phyloP scores from a whole-genome alignment of 1,140 invertebrate species.

The Bactericera cockerelli region DNA sequence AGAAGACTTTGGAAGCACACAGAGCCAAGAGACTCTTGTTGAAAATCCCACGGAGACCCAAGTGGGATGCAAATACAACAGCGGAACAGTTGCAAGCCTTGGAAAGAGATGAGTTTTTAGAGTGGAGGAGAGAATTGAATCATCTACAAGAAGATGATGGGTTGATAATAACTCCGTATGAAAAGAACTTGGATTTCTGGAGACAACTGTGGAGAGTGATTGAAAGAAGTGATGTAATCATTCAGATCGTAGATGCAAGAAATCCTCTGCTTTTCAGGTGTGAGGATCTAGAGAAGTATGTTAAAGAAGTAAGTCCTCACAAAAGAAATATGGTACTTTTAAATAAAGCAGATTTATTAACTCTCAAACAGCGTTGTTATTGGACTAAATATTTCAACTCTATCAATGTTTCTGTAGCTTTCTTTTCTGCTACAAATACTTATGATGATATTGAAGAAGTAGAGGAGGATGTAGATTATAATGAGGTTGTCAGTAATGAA shows the following conservation, averaged over 20 bases:
- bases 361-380: constrained; percentile 52
- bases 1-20: constrained; percentile 41
- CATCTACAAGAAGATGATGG: constrained; percentile 62
- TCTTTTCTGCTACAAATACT: constrained; percentile 62
- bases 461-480: constrained; percentile 23
- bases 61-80: constrained; percentile 58
- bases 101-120: constrained; percentile 69
- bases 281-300: constrained; percentile 86
- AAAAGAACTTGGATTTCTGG: constrained; percentile 97
- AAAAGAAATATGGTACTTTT: constrained; percentile 76
- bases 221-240: constrained; percentile 86
- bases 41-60: constrained; percentile 69
- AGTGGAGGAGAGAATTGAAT: constrained; percentile 73
- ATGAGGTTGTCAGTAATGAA: constrained; percentile 27
- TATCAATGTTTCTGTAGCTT: constrained; percentile 47
- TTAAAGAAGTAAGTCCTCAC: constrained; percentile 58
- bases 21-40: constrained; percentile 46
- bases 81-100: constrained; percentile 55
- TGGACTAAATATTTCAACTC: constrained; percentile 83
- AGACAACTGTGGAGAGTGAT: constrained; percentile 95
- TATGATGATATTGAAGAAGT: constrained; percentile 31
- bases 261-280: constrained; percentile 91
- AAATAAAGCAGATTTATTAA: constrained; percentile 95
- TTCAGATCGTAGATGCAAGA: constrained; percentile 92
- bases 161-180: constrained; percentile 85